Evolutionary conservation across 2,113 vertebrate species (phyloP).

Genomic region (Hydrochoerus hydrochaeris): DNA sequence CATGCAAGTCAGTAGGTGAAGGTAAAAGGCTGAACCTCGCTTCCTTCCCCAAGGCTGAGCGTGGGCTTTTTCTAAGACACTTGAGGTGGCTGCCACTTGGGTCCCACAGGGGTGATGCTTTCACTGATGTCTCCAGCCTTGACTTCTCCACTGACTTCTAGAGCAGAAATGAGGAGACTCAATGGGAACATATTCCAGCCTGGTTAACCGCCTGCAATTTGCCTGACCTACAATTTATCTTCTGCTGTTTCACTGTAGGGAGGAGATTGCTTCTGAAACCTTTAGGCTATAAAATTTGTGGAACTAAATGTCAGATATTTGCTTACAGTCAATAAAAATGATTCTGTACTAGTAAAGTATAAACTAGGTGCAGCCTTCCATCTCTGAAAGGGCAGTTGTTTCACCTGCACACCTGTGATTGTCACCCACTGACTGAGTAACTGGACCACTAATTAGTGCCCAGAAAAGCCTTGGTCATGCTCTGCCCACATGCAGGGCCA

Average conservation of each 20-base stretch:
- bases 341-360: background rate
- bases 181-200: background rate
- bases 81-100: background rate
- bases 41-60: background rate
- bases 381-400: background rate
- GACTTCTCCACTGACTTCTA: background rate
- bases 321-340: slow-evolving; percentile 20
- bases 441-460: background rate
- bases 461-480: background rate
- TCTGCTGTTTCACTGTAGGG: background rate
- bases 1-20: background rate
- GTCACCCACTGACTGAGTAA: background rate
- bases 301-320: background rate
- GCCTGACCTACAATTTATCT: background rate
- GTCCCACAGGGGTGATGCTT: background rate
- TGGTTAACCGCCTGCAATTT: background rate
- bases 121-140: background rate
- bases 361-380: background rate
- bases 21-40: background rate
- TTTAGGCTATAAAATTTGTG: background rate
- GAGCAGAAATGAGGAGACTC: background rate
- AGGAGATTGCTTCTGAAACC: background rate
- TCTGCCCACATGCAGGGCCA: background rate
- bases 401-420: background rate
- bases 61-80: background rate